Base-by-base conservation (phyloP, 2,888 invertebrate species). In the Cyclophora albipunctata region DNA sequence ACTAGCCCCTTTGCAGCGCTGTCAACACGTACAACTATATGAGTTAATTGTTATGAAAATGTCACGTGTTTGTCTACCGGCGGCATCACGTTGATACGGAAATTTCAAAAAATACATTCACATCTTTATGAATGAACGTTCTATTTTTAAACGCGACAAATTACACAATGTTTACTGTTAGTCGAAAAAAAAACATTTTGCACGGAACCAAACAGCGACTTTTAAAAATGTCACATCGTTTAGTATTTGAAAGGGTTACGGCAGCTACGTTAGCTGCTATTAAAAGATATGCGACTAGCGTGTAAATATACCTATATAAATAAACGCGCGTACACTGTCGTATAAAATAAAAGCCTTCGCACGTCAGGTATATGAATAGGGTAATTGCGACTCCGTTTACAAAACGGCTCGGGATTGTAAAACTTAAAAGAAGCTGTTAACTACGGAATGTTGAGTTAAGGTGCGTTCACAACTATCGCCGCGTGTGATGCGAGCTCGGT, bases 331-430 rank as follows among this genome's bases (percentile, higher is more conserved):
- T 51, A 56, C 45, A 48, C 43, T 45, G 54, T 37, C 37, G 37
- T 55, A 77, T 79, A 77, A 81, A 81, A 81, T 81, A 83, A 81
- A 81, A 78, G 78, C 73, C 66, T 71, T 61, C 66, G 66, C 43
- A 71, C 71, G 68, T 71, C 71, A 69, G 70, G 71, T 69, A 47
- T 54, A 53, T 57, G 75, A 81, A 80, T 77, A 75, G 75, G 80
- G 80, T 81, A 83, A 84, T 83, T 79, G 81, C 75, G 74, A 75
- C 69, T 69, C 64, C 65, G 67, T 64, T 68, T 59, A 79, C 77
- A 78, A 74, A 82, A 78, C 78, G 70, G 70, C 67, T 60, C 66
- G 70, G 70, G 75, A 55, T 74, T 70, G 73, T 75, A 75, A 78
- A 81, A 73, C 57, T 68, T 78, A 75, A 79, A 79, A 77, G 78